Evolutionary conservation across 2,888 invertebrate species (phyloP).

Genomic region (Rhaphigaster nebulosa): DNA sequence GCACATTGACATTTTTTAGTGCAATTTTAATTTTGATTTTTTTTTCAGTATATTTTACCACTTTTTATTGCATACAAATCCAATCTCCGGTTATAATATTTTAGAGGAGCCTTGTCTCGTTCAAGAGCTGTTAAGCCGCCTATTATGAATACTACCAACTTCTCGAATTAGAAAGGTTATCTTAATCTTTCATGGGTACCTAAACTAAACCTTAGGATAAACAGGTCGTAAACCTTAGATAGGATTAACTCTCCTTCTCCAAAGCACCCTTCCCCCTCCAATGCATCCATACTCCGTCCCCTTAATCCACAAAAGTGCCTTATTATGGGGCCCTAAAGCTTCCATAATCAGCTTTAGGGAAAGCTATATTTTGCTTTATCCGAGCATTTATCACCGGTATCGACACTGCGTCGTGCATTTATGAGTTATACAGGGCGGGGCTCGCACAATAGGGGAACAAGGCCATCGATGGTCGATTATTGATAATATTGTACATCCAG

Average conservation of each 20-base stretch:
- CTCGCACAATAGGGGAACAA: background rate
- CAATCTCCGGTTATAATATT: background rate
- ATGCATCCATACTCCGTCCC: background rate
- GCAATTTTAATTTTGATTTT: too few relatives aligned
- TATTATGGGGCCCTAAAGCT: constrained; percentile 16
- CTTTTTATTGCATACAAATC: too few relatives aligned
- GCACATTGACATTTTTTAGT: too few relatives aligned
- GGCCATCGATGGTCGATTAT: background rate
- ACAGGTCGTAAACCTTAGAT: background rate
- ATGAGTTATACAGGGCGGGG: background rate
- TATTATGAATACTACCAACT: background rate
- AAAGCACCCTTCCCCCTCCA: background rate
- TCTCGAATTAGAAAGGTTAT: background rate
- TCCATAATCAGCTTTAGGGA: constrained; percentile 6
- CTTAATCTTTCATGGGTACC: background rate
- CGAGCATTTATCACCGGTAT: background rate
- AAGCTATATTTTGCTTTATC: background rate
- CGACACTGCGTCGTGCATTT: background rate
- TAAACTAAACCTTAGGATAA: background rate
- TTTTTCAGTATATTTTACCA: too few relatives aligned
- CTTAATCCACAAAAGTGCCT: background rate
- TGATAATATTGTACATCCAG: background rate
- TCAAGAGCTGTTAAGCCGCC: background rate
- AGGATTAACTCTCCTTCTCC: background rate
- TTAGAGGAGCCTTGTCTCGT: background rate